Evolutionary conservation across 2,797 vertebrate genomes (phyloP), one percentile per base, ranked within the genome.

Genomic region (Enteromius fasciolatus): DNA sequence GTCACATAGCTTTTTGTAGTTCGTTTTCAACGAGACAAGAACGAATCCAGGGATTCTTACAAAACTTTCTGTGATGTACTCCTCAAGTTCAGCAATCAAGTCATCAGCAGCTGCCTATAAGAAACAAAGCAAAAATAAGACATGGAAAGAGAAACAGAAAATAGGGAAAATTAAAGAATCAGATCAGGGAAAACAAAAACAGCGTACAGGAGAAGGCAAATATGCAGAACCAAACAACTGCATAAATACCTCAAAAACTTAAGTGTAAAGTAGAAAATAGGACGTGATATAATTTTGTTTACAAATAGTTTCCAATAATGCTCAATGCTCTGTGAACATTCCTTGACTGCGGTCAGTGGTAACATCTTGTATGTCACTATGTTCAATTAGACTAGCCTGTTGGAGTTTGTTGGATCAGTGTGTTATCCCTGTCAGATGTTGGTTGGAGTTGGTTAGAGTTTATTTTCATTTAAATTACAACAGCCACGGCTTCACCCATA

Each of bases 1-100:
- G 18, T 20, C 17, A 36, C 5, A 36, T 5, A 73, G 46, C 28
- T 52, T 50, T 52, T n/a, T 6, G 52, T 33, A 33, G 17, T 48
- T 50, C 10, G 25, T 33, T 73, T 73, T 73, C 20, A 52, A 72
- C 50, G 5, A 54, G 20, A 17, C 33, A 39, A 75, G 9, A 76
- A 76, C 10, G 12, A 39, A 28, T 5, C 18, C 18, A 73, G 33
- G 54, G 25, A 52, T 17, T 95, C 97, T 97, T 91, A 98, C 97
- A 87, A 98, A 98, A 89, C 97, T 98, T 90, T 98, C 97, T 0
- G 93, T 93, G 86, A 98, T 96, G n/a, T 97, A 97, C 9, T 96
- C 96, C 90, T 97, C 96, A n/a, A 98, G 91, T 74, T 96, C 96
- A 0, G 93, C 94, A 50, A 97, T 95, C 0, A 98, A 90, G 5